Percentiles rank a stretch among this genome's conserved stretches.
Conservation (phyloP, 2,113 vertebrate species). For the Turdus rufiventris region DNA sequence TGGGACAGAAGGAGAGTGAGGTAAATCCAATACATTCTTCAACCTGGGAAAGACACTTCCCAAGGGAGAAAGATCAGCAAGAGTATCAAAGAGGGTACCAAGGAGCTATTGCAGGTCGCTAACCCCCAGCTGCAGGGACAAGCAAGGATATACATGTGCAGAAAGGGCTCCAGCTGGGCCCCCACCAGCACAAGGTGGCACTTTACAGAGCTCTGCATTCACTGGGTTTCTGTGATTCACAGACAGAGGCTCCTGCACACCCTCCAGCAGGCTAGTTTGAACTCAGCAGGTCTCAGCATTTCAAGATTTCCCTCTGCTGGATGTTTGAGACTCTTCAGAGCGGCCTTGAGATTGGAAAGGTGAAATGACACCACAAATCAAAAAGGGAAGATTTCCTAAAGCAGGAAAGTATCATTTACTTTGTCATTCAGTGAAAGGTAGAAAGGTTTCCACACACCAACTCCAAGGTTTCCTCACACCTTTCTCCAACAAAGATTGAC, state of each 20-base stretch:
- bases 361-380: background rate
- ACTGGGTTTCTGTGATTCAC: background rate
- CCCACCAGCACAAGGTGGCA: background rate
- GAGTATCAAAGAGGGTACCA: background rate
- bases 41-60: background rate
- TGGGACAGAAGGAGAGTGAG: conserved; percentile 10
- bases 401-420: background rate
- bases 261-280: background rate
- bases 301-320: background rate
- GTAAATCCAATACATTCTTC: background rate
- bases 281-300: background rate
- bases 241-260: background rate
- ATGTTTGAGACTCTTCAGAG: background rate
- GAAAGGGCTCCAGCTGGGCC: background rate
- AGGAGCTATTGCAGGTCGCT: background rate
- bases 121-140: background rate
- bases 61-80: background rate
- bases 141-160: too few species aligned
- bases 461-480: background rate
- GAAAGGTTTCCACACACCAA: background rate
- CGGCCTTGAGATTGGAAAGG: background rate
- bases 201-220: background rate
- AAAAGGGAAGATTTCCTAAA: background rate
- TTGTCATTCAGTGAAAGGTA: background rate
- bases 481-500: background rate